Evolutionary conservation across 2,113 vertebrate species (phyloP), one percentile per base, ranked within the genome.

Genomic region (Uropsilus gracilis): DNA sequence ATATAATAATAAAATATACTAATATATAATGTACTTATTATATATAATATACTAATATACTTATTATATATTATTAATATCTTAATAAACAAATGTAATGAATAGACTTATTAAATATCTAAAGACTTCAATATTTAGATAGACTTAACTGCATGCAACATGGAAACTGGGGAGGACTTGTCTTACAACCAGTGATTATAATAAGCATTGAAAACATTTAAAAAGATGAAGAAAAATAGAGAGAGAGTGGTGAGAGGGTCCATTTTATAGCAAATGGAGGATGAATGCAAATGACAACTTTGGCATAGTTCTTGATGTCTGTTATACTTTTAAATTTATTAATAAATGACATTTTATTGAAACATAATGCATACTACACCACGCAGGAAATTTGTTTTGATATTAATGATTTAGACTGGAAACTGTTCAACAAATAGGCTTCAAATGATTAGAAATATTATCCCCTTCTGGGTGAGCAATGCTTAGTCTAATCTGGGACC

Each of bases 361-460:
- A 82, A 20, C 57, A 63, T 80, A 82, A 88, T 18, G 77, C 77
- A 77, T 48, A 85, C 18, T 72, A 78, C 28, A 76, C 86, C 32
- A 72, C 1, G 53, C 39, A 73, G 94, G 96, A 63, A 75, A 53
- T 92, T 83, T 92, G 53, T 75, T 57, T 93, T 76, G 85, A 66
- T 20, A 6, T 59, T 91, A 92, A 72, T 82, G 91, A 94, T 96
- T 89, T 68, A 95, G 91, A 85, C 91, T 92, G 83, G 13, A 20
- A 92, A 95, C 86, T 92, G 89, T 96, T 97, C 96, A 96, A 93
- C 91, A 96, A 94, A 72, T 46, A 80, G 84, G 86, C 63, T 97
- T 95, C 96, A 97, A 95, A 96, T 94, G 95, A 95, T 80, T 96
- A 93, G 81, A 97, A 90, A 96, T 95, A 89, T 96, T 97, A 96